Base-by-base conservation (phyloP, 2,113 vertebrate species). In the Carassius carassius region DNA sequence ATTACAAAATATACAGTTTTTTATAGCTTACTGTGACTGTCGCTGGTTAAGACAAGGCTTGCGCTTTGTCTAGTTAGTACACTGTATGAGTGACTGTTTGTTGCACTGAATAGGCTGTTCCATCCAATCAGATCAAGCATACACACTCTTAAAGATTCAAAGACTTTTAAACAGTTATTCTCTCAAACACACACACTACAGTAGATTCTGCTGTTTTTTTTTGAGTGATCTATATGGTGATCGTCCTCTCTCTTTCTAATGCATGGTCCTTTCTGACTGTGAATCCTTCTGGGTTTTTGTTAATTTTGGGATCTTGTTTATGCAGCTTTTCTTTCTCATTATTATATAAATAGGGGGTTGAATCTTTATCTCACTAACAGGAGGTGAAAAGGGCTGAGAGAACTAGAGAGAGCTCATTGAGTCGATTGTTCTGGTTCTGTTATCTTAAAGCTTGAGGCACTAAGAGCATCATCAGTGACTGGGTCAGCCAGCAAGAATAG, bases 301-400 rank as follows among this genome's bases (percentile, higher is more conserved):
- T 69, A 12, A 82, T 70, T 86, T 81, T 76, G 25, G 69, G 51
- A 70, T 72, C 78, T 77, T 25, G 49, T 58, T 56, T 79, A 37
- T 65, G 44, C 58, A n/a, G 44, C 49, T 62, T 79, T 82, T 81
- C 74, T 69, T 85, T 12, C 82, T 83, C 16, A 83, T 88, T 86
- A 86, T 49, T 84, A 88, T 88, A 63, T 86, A 82, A 88, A 88
- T 62, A 70, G 82, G 21, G 49, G 5, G 19, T 65, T 11, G 60
- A 65, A 54, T 77, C 77, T 3, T 84, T 82, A 78, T 86, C 63
- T 84, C 25, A 65, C 56, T 41, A 9, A 9, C n/a, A n/a, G 82
- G 84, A 87, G 81, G 54, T 87, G 79, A 82, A 89, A 47, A 77
- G 41, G 75, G 69, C n/a, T 87, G 41, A 51, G 41, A 83, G 70